These are phyloP conservation scores for Cephus rjabovi DNA, from an alignment of 2,888 invertebrate species.

Conservation along the genomic window DNA sequence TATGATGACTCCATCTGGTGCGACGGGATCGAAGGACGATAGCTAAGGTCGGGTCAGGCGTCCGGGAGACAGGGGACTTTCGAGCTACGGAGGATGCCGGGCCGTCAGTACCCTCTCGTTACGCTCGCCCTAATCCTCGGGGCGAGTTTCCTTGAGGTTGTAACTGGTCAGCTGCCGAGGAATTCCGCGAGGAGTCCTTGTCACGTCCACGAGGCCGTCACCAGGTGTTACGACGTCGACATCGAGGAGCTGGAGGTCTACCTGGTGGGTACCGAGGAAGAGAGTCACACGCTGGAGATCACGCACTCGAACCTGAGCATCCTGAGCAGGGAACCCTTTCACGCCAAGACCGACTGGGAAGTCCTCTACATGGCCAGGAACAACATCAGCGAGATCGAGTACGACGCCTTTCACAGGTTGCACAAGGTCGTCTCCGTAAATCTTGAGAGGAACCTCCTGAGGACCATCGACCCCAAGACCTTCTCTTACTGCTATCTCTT, in stretches of 20 bases:
- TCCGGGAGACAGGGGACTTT: background rate
- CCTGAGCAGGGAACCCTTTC: conserved; percentile 16
- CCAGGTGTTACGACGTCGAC: conserved; percentile 21
- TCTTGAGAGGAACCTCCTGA: conserved; percentile 17
- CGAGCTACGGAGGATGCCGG: conserved; percentile 17
- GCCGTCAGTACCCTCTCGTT: background rate
- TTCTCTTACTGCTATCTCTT: conserved; percentile 20
- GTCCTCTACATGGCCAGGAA: conserved; percentile 19
- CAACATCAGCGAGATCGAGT: conserved; percentile 15
- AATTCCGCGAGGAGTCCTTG: background rate
- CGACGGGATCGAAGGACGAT: background rate
- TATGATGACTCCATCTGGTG: conserved; percentile 10
- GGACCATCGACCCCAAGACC: conserved; percentile 13
- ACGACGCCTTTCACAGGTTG: conserved; percentile 14
- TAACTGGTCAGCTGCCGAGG: background rate
- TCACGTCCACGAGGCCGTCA: conserved; percentile 18
- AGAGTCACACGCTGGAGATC: conserved; percentile 19
- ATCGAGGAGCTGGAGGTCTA: conserved; percentile 14
- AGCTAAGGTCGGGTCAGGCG: background rate
- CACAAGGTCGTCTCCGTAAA: conserved; percentile 17
- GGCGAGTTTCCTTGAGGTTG: conserved; percentile 12
- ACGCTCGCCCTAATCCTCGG: conserved; percentile 17
- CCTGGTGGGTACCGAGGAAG: conserved; percentile 2
- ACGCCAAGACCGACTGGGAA: conserved; percentile 15
- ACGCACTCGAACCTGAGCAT: conserved; percentile 17